Conservation (phyloP, 1,140 invertebrate species). For the Bombus vancouverensis region DNA sequence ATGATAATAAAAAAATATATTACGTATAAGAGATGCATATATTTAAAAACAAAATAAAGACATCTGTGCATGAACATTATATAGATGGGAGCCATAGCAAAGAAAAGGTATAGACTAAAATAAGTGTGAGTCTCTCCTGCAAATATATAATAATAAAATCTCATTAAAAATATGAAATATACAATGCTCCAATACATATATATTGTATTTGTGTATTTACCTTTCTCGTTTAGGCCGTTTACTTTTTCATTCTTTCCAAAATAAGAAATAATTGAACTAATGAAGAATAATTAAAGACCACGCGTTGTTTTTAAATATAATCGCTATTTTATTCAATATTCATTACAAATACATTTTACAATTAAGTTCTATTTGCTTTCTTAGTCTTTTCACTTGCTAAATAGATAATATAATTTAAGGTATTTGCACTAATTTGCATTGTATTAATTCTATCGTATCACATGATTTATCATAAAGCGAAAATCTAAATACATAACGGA, state of each 20-base stretch:
- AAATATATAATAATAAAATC: constrained; percentile 68
- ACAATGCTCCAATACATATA: constrained; percentile 56
- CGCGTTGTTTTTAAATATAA: constrained; percentile 44
- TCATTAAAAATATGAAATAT: constrained; percentile 61
- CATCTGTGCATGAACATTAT: constrained; percentile 75
- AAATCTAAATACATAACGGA: constrained; percentile 33
- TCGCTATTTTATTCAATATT: constrained; percentile 57
- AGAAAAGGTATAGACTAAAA: constrained; percentile 71
- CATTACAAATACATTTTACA: constrained; percentile 27
- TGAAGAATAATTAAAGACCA: background rate
- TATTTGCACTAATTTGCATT: constrained; percentile 36
- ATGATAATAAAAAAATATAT: constrained; percentile 77
- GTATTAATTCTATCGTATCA: constrained; percentile 44
- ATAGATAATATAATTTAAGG: constrained; percentile 32
- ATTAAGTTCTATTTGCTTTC: constrained; percentile 5
- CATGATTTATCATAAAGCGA: constrained; percentile 32
- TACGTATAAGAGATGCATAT: constrained; percentile 75
- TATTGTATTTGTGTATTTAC: constrained; percentile 52
- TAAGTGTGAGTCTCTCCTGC: constrained; percentile 76
- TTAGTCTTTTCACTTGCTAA: constrained; percentile 31
- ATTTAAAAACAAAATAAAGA: constrained; percentile 73
- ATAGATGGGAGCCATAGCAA: constrained; percentile 76
- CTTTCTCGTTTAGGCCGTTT: constrained; percentile 6
- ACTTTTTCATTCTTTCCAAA: background rate
- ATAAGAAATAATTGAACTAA: background rate